Percentiles rank a stretch among this genome's conserved stretches.
phyloP scores from a whole-genome alignment of 2,888 invertebrate species.

The Sisyra nigra region DNA sequence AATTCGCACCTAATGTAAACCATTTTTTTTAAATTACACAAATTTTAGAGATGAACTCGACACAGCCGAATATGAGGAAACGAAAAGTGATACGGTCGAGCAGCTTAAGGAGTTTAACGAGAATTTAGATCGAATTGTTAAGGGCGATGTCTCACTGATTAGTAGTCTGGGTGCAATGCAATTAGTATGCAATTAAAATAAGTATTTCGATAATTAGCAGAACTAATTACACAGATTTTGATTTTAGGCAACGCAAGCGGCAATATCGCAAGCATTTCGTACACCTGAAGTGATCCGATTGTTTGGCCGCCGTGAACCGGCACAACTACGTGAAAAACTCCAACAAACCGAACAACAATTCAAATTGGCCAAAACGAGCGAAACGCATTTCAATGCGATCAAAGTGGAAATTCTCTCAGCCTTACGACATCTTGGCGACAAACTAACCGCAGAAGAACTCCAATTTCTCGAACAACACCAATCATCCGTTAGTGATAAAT shows the following conservation, averaged over 20 bases:
- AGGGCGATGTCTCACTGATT: conserved; percentile 50
- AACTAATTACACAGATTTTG: conserved; percentile 1
- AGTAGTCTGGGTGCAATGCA: conserved; percentile 48
- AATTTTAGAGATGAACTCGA: conserved; percentile 44
- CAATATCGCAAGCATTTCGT: conserved; percentile 55
- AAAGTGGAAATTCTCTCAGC: conserved; percentile 33
- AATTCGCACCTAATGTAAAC: not conserved
- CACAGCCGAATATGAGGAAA: conserved; percentile 46
- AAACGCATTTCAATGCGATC: conserved; percentile 8
- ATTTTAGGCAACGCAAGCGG: conserved; percentile 49
- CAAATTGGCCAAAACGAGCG: conserved; percentile 39
- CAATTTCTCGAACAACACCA: conserved; percentile 31
- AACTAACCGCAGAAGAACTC: conserved; percentile 28
- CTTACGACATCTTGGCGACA: conserved; percentile 33
- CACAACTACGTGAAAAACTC: conserved; percentile 41
- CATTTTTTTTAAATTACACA: not conserved
- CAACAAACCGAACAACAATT: conserved; percentile 39
- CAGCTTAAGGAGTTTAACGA: conserved; percentile 52
- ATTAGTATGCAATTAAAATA: conserved; percentile 29
- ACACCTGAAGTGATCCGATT: conserved; percentile 57
- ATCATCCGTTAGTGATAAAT: conserved; percentile 22
- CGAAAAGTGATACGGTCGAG: conserved; percentile 50
- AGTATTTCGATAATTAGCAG: not conserved
- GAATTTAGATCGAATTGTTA: conserved; percentile 41
- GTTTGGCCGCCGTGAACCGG: conserved; percentile 54